phyloP scores from a whole-genome alignment of 2,888 invertebrate species.

The Drosophila algonquin region DNA sequence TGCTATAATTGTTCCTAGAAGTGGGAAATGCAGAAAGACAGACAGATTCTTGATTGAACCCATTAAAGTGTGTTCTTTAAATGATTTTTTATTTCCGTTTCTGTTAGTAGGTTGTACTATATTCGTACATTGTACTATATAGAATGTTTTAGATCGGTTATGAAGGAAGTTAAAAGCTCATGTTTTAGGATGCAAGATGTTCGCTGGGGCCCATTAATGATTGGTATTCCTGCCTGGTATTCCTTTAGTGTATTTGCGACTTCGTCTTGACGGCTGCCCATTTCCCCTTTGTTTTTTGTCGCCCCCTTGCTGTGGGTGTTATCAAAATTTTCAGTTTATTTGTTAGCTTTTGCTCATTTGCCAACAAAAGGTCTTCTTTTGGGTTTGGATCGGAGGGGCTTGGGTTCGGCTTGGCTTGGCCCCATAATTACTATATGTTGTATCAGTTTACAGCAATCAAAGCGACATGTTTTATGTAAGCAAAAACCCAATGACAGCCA shows the following conservation, averaged over 20 bases:
- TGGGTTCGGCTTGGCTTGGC: constrained; percentile 27
- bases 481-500: constrained; percentile 43
- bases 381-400: constrained; percentile 45
- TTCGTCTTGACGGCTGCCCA: background rate
- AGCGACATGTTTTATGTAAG: constrained; percentile 62
- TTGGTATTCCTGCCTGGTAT: fast-evolving
- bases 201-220: too few relatives aligned
- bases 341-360: constrained; percentile 57
- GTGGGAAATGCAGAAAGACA: background rate
- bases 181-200: too few relatives aligned
- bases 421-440: constrained; percentile 62
- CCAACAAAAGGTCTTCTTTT: constrained; percentile 33
- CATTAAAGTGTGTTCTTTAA: background rate
- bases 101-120: too few relatives aligned
- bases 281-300: constrained; percentile 1
- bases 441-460: constrained; percentile 71
- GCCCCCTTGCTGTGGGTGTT: constrained; percentile 18
- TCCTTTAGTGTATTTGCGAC: background rate
- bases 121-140: too few relatives aligned
- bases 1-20: background rate
- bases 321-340: constrained; percentile 48
- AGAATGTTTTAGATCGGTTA: too few relatives aligned
- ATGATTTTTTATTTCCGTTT: too few relatives aligned
- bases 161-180: too few relatives aligned
- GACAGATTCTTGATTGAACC: too few relatives aligned